Percentiles rank a stretch among this genome's conserved stretches.
phyloP scores from a whole-genome alignment of 2,797 vertebrate genomes.

The Tamandua tetradactyla region DNA sequence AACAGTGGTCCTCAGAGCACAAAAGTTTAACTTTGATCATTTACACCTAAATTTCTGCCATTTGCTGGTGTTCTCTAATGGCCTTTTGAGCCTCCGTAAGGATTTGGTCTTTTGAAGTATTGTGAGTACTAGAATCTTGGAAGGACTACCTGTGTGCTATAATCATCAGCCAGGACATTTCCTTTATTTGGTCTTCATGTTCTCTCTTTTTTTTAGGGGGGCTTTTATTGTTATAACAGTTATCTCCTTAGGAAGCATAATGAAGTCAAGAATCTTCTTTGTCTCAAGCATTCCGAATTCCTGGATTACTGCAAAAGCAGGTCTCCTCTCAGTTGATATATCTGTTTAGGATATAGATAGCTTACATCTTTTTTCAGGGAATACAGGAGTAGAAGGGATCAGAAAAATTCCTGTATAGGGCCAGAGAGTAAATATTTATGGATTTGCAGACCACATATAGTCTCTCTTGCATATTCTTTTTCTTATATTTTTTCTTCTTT shows the following conservation, averaged over 20 bases:
- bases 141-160: neutral
- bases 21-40: neutral
- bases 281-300: neutral
- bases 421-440: neutral
- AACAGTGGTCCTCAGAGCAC: neutral
- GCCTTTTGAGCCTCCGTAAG: neutral
- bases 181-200: neutral
- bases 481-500: neutral
- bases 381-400: neutral
- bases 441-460: neutral
- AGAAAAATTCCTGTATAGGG: neutral
- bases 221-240: neutral
- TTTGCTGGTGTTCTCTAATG: neutral
- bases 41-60: neutral
- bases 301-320: neutral
- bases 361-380: conserved; percentile 23
- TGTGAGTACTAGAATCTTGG: neutral
- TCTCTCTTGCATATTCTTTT: neutral
- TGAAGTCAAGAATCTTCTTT: neutral
- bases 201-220: neutral
- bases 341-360: neutral
- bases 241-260: neutral
- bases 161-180: neutral
- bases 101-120: neutral
- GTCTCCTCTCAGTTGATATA: neutral